Evolutionary conservation across 2,888 invertebrate species (phyloP).

Genomic region (Cataglyphis cursor): DNA sequence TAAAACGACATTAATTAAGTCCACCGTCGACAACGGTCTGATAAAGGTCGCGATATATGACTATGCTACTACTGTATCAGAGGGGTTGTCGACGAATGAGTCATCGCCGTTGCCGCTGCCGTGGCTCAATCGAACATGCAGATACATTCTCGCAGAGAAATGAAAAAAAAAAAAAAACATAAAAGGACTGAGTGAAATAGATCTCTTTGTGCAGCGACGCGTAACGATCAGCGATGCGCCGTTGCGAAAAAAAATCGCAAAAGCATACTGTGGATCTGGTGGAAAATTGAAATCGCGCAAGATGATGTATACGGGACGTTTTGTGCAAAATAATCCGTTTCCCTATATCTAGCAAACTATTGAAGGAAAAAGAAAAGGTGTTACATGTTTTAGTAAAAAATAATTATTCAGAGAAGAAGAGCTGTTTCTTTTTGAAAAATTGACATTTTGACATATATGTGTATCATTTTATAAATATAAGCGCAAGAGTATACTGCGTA

Average conservation of each 20-base stretch:
- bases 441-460: background rate
- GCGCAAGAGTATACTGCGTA: background rate
- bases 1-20: constrained; percentile 66
- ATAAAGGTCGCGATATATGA: background rate
- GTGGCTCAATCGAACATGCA: constrained; percentile 43
- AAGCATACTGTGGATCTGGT: constrained; percentile 17
- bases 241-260: constrained; percentile 38
- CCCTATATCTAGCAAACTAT: constrained; percentile 8
- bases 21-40: constrained; percentile 28
- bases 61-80: background rate
- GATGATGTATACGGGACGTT: background rate
- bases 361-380: background rate
- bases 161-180: constrained; percentile 37
- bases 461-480: background rate
- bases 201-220: constrained; percentile 46
- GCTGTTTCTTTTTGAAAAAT: background rate
- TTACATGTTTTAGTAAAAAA: background rate
- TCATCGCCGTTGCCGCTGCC: constrained; percentile 17
- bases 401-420: background rate
- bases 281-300: constrained; percentile 46
- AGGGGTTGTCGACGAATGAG: constrained; percentile 9
- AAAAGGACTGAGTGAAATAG: constrained; percentile 33
- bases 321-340: constrained; percentile 20
- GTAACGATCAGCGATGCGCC: constrained; percentile 38
- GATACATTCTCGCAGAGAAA: constrained; percentile 20